Evolutionary conservation across 2,113 vertebrate genomes (phyloP), one percentile per base, ranked within the genome.

Genomic region (Istiophorus platypterus): DNA sequence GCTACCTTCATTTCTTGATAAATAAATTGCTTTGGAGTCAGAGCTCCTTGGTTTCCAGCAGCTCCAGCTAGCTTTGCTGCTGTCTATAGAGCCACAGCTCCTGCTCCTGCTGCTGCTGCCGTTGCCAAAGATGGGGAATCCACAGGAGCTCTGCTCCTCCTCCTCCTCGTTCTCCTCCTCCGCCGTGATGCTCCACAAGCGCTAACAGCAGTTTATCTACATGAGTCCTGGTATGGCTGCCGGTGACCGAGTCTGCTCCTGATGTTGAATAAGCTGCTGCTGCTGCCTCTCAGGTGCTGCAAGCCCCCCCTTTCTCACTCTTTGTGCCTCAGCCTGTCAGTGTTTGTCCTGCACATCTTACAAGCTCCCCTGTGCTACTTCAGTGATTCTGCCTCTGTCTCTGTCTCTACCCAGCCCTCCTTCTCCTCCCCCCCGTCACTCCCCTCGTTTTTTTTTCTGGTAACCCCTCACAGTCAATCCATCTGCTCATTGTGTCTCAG

Each of bases 131-230:
- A 94, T 79, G 90, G 93, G 95, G 95, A 93, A 95, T 92, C 94
- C 95, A 95, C 95, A 94, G 94, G 93, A 95, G 96, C 93, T 94
- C 92, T 84, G 83, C 85, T 80, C 52, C 82, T 85, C 81, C 81
- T 86, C 67, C 41, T 82, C 57, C 58, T 76, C 31, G 22, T 26
- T 42, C 66, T 81, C 82, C 71, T 76, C 72, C 73, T 83, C 65
- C 22, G 13, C 74, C 71, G 70, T 72, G 65, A 83, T 58, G 59
- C 79, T 81, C 75, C 71, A 62, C 65, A 52, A 65, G 80, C 85
- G 49, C 70, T 79, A 51, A 72, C 59, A 75, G 74, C 74, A 68
- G 76, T 87, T 88, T 75, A 63, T 82, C 73, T 80, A 59, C 51
- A 61, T 17, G 52, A 59, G 80, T 87, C 80, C 87, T n/a, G 58